Base-by-base conservation (phyloP, 2,888 invertebrate genomes). In the Orthosia gothica region DNA sequence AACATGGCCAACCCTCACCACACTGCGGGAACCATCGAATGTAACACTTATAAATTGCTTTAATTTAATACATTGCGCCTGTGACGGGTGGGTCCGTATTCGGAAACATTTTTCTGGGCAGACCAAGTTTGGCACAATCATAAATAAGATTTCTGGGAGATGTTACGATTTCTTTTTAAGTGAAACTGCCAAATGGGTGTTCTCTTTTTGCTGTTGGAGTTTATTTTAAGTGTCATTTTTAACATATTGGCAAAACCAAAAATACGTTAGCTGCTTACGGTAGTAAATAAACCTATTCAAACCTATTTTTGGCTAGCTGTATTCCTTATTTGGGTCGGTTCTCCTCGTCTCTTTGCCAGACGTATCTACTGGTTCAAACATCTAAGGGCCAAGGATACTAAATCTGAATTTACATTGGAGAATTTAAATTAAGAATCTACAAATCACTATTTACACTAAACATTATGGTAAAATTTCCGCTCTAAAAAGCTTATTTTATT, bases 1-100 rank as follows among this genome's bases (percentile, higher is more conserved):
- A 83, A 78, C 85, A 85, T 79, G 81, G 81, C 80, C 84, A 83
- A 87, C 87, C 87, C 62, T 57, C 88, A 88, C 88, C 90, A 92
- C 93, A 92, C 81, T 91, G 92, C 92, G 89, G 90, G 83, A 76
- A 82, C 85, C 88, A 90, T 89, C 87, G 89, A 89, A 87, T 88
- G 89, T 90, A 92, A 91, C 92, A 92, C 92, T 93, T 94, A 94
- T 94, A 94, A 94, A 94, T 94, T 93, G 91, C 93, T 94, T 93
- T 95, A 94, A 94, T 94, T 95, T 94, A 94, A 95, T 94, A 94
- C 87, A 93, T 92, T 81, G 88, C 88, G 83, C 84, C 80, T 83
- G 81, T 83, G 86, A 85, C 73, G 89, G 89, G 88, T 79, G 84
- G 82, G 78, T 88, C 85, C 83, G 83, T 86, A 88, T 88, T 88